Evolutionary conservation across 2,888 invertebrate species (phyloP).

Genomic region (Eupithecia abbreviata): DNA sequence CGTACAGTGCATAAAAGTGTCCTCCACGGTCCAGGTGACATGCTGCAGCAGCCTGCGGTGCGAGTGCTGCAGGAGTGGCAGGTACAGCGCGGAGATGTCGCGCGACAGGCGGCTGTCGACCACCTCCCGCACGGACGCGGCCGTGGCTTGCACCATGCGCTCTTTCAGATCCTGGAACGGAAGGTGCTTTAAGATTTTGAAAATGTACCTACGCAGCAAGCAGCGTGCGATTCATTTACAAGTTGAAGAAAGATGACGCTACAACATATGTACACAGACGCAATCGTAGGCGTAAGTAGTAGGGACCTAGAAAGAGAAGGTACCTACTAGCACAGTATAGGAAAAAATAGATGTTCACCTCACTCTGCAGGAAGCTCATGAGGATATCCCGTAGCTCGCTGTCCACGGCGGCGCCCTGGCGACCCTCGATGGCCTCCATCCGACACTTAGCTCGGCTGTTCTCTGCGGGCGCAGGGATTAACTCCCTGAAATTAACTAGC

Average conservation of each 20-base stretch:
- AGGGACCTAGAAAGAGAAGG: no score
- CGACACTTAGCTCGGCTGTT: constrained; percentile 57
- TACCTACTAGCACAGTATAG: no score
- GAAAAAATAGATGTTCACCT: constrained; percentile 49
- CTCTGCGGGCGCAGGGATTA: constrained; percentile 3
- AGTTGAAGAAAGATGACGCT: no score
- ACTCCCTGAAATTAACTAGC: background rate
- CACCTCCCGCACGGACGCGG: constrained; percentile 57
- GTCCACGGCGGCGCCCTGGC: constrained; percentile 52
- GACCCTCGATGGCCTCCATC: constrained; percentile 61
- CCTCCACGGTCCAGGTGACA: constrained; percentile 58
- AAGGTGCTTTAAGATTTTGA: background rate
- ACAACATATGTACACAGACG: no score
- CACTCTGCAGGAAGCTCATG: constrained; percentile 64
- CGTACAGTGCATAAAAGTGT: constrained; percentile 62
- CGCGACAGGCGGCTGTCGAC: constrained; percentile 57
- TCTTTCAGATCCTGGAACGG: constrained; percentile 60
- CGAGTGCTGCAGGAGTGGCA: constrained; percentile 63
- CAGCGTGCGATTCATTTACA: no score
- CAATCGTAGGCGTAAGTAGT: no score
- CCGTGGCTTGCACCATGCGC: constrained; percentile 62
- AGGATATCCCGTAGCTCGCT: constrained; percentile 57
- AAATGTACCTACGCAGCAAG: background rate
- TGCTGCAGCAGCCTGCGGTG: constrained; percentile 61
- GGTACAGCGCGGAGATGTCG: constrained; percentile 59